phyloP scores from a whole-genome alignment of 2,113 vertebrate genomes.

The Rousettus leschenaultii region DNA sequence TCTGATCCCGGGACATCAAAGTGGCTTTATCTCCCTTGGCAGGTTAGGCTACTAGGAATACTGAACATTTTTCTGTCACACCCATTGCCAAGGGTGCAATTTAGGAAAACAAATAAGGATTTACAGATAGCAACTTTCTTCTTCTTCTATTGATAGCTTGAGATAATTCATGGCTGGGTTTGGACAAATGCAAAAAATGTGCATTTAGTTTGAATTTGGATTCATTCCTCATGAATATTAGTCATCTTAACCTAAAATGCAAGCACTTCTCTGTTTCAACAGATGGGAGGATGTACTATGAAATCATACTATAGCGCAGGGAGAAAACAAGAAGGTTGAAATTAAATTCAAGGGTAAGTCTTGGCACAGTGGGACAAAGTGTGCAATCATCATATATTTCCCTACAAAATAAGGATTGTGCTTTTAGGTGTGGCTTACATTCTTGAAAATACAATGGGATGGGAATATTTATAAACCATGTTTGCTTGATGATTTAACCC shows the following conservation, averaged over 20 bases:
- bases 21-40: slow-evolving; percentile 62
- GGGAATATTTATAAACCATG: slow-evolving; percentile 30
- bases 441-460: slow-evolving; percentile 34
- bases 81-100: slow-evolving; percentile 61
- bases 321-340: slow-evolving; percentile 22
- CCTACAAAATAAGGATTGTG: slow-evolving; percentile 32
- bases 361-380: slow-evolving; percentile 7
- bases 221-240: slow-evolving; percentile 71
- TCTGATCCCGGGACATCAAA: slow-evolving; percentile 68
- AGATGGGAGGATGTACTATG: slow-evolving; percentile 20
- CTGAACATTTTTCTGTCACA: slow-evolving; percentile 54
- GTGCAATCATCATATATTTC: slow-evolving; percentile 15
- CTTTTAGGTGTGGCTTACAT: slow-evolving; percentile 48
- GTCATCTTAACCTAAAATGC: slow-evolving; percentile 57
- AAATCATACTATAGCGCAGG: neutral
- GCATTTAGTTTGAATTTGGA: slow-evolving; percentile 69
- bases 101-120: slow-evolving; percentile 68
- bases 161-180: slow-evolving; percentile 79
- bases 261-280: slow-evolving; percentile 29
- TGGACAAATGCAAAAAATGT: slow-evolving; percentile 73
- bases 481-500: slow-evolving; percentile 26
- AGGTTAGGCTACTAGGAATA: slow-evolving; percentile 15
- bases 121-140: slow-evolving; percentile 71
- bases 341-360: slow-evolving; percentile 26
- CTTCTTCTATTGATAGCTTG: slow-evolving; percentile 76